phyloP scores from a whole-genome alignment of 2,888 invertebrate species.

The Onthophagus sagittarius region DNA sequence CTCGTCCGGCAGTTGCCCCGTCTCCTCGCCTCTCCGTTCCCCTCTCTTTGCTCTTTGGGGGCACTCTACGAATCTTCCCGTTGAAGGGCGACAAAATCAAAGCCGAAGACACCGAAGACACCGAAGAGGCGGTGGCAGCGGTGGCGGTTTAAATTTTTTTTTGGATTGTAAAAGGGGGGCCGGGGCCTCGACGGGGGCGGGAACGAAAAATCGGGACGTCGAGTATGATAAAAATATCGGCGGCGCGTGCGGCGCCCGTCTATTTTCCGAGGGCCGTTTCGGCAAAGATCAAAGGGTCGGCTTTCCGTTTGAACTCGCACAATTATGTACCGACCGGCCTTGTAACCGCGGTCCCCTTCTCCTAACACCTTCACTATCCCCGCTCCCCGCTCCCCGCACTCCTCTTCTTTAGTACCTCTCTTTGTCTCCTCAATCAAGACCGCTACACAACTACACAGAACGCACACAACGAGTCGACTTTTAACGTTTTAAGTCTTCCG shows the following conservation, averaged over 20 bases:
- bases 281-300: slow-evolving; percentile 34
- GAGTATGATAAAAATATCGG: slow-evolving; percentile 1
- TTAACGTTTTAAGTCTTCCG: neutral
- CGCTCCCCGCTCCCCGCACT: neutral
- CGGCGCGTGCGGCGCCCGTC: neutral
- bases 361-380: slow-evolving; percentile 31
- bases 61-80: slow-evolving; percentile 21
- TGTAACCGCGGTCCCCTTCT: slow-evolving; percentile 33
- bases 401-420: neutral
- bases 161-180: neutral
- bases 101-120: too few species aligned
- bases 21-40: slow-evolving; percentile 26
- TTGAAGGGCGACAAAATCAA: slow-evolving; percentile 1
- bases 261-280: slow-evolving; percentile 23
- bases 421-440: neutral
- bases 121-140: slow-evolving; percentile 7
- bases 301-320: slow-evolving; percentile 34
- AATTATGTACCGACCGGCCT: slow-evolving; percentile 36
- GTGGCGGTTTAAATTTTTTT: neutral
- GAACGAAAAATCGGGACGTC: neutral
- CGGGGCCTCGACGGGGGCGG: neutral
- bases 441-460: too few species aligned
- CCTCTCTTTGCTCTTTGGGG: slow-evolving; percentile 29
- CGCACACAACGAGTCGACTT: neutral
- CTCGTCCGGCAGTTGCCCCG: slow-evolving; percentile 15